Percentiles rank a stretch among this genome's conserved stretches.
These are phyloP conservation scores for Corella eumyota DNA, from an alignment of 23 tunicate genomes.

Conservation along the genomic window DNA sequence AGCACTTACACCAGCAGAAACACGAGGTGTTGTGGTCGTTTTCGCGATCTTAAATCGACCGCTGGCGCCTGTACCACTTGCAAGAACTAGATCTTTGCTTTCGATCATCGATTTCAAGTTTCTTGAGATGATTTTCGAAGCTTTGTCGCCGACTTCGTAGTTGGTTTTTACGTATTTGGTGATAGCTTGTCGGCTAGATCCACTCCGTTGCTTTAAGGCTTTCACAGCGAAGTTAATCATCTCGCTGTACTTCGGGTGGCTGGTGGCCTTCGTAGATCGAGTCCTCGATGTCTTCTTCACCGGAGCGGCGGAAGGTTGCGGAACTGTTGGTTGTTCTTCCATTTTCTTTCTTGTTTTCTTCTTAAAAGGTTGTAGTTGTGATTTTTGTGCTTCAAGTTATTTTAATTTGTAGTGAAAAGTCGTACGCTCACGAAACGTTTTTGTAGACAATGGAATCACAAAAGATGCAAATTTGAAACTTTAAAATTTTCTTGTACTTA, in stretches of 20 bases:
- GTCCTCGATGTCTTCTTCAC: slow-evolving; percentile 23
- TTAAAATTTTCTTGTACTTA: too few species aligned
- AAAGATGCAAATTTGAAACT: too few species aligned
- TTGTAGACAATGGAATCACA: too few species aligned
- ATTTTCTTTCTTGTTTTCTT: background rate
- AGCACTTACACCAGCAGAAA: background rate
- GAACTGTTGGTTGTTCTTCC: slow-evolving; percentile 9
- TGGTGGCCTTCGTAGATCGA: slow-evolving; percentile 7
- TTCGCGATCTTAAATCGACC: slow-evolving; percentile 47
- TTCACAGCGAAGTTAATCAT: slow-evolving; percentile 67
- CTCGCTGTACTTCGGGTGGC: slow-evolving; percentile 56
- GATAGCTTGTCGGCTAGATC: slow-evolving; percentile 73
- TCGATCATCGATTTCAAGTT: slow-evolving; percentile 57
- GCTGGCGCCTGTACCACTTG: slow-evolving; percentile 79
- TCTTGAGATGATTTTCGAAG: slow-evolving; percentile 21
- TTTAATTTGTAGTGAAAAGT: background rate
- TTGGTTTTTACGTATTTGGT: slow-evolving; percentile 44
- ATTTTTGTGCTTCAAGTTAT: too few species aligned
- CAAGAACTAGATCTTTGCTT: slow-evolving; percentile 22
- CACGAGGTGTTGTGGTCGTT: background rate
- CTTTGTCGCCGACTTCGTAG: slow-evolving; percentile 16
- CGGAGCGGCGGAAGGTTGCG: slow-evolving; percentile 39
- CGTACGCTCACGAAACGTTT: slow-evolving; percentile 12
- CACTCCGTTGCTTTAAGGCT: slow-evolving; percentile 43
- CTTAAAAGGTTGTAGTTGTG: background rate